Evolutionary conservation across 2,888 invertebrate genomes (phyloP).

Genomic region (Cynaeus angustus): DNA sequence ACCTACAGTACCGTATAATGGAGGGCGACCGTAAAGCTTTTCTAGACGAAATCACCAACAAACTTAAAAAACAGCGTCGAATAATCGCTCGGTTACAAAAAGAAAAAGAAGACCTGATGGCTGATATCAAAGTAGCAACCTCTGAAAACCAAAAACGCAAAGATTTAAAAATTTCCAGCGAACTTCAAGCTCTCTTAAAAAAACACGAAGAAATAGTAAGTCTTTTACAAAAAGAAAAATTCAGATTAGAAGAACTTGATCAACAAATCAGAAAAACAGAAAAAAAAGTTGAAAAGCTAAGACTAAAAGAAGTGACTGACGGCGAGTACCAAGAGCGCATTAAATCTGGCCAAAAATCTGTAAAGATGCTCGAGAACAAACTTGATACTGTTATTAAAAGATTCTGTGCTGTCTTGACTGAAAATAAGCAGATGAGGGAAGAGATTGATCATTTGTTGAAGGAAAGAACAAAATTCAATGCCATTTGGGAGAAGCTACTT

Average conservation of each 20-base stretch:
- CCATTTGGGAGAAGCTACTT: constrained; percentile 85
- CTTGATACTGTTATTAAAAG: constrained; percentile 84
- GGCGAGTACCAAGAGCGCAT: constrained; percentile 72
- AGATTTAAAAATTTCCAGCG: constrained; percentile 73
- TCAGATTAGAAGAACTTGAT: constrained; percentile 72
- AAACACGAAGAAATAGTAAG: constrained; percentile 73
- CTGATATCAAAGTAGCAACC: constrained; percentile 77
- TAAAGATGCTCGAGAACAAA: constrained; percentile 82
- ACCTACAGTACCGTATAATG: constrained; percentile 83
- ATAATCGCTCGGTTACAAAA: constrained; percentile 76
- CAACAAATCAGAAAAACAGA: constrained; percentile 72
- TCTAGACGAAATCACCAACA: constrained; percentile 80
- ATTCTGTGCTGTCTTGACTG: constrained; percentile 83
- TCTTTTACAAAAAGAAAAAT: constrained; percentile 66
- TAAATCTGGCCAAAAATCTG: constrained; percentile 73
- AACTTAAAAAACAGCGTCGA: constrained; percentile 78
- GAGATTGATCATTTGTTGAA: constrained; percentile 88
- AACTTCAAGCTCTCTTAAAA: constrained; percentile 74
- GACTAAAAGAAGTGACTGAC: constrained; percentile 71
- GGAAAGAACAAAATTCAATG: constrained; percentile 89
- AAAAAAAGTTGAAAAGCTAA: constrained; percentile 69
- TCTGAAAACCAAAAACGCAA: constrained; percentile 75
- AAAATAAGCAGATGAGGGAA: constrained; percentile 82
- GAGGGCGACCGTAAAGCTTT: constrained; percentile 85
- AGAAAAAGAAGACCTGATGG: constrained; percentile 78